Base-by-base conservation (phyloP, 2,888 invertebrate genomes). In the Agriopis marginaria region DNA sequence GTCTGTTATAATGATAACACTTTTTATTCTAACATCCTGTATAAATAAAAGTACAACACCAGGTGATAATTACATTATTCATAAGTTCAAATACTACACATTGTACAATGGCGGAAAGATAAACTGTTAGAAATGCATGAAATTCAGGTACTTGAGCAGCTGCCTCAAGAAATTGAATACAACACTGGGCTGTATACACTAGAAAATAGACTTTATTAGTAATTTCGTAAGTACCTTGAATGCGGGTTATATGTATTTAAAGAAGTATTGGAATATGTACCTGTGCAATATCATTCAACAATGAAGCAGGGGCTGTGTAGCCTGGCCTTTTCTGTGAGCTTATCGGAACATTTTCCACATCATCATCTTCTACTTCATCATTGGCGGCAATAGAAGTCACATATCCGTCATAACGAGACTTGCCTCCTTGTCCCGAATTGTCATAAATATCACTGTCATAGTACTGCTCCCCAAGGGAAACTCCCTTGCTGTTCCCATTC, bases 361-460 rank as follows among this genome's bases (percentile, higher is more conserved):
- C 98, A 85, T 99, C 98, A 86, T 99, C 98, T 94, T 98, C 98
- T 47, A 97, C 97, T 90, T 99, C 99, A 93, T 99, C 99, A 88
- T 98, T 98, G 0, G 99, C 97, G 58, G 99, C 98, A 88, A 99
- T 99, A 0, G 99, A 99, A 65, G 98, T 98, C 78, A 98, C 98
- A 89, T 99, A 99, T 44, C 98, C 99, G 85, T 98, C 98, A 89
- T 97, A 98, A 84, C 98, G 97, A 67, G 96, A 96, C 82, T 97
- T 97, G 56, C 94, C 95, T 54, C 93, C 94, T 72, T 95, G 95
- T 7, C 90, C 91, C 4, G 94, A 90, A 71, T 96, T 96, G 87
- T 98, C 98, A 88, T 99, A 99, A 76, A 99, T 97, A 81, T 99
- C 99, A 85, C 97, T 97, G 89, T 99, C 99, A 92, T 97, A 99